phyloP scores from a whole-genome alignment of 2,888 invertebrate species.

The Scelioninae gen. 1 region DNA sequence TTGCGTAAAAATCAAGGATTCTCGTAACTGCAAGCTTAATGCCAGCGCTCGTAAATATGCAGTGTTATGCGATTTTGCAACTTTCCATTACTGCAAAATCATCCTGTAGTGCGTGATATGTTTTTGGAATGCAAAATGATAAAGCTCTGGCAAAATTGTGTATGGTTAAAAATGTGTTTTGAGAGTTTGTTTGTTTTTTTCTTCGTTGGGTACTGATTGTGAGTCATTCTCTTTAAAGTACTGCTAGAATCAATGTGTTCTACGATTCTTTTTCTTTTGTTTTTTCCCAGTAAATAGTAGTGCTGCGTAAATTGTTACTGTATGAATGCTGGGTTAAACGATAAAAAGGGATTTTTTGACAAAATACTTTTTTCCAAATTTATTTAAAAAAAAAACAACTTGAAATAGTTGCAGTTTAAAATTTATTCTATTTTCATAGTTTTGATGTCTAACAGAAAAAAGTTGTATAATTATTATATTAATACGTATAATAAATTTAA shows the following conservation, averaged over 20 bases:
- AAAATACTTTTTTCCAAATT: background rate
- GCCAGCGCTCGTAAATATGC: slow-evolving; percentile 3
- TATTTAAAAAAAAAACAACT: background rate
- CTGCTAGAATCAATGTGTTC: slow-evolving; percentile 28
- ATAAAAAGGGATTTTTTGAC: background rate
- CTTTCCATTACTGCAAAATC: slow-evolving; percentile 4
- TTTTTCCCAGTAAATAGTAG: slow-evolving; percentile 15
- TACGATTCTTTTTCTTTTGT: slow-evolving; percentile 20
- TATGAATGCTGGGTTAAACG: slow-evolving; percentile 6
- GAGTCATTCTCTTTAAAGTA: slow-evolving; percentile 48
- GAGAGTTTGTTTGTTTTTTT: slow-evolving; percentile 26
- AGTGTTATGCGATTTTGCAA: slow-evolving; percentile 9
- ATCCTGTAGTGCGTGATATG: slow-evolving; percentile 6
- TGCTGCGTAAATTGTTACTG: slow-evolving; percentile 10
- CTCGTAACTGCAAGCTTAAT: background rate
- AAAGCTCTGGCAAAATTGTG: slow-evolving; percentile 8
- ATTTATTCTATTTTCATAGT: background rate
- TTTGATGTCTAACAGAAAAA: background rate
- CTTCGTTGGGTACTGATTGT: background rate
- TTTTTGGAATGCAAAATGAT: slow-evolving; percentile 26
- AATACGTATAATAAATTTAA: background rate
- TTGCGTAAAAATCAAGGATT: slow-evolving; percentile 10
- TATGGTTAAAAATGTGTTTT: slow-evolving; percentile 3
- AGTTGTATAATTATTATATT: background rate
- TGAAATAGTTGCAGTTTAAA: background rate